These are phyloP conservation scores for Misgurnus anguillicaudatus DNA, from an alignment of 2,113 vertebrate species.

Conservation along the genomic window DNA sequence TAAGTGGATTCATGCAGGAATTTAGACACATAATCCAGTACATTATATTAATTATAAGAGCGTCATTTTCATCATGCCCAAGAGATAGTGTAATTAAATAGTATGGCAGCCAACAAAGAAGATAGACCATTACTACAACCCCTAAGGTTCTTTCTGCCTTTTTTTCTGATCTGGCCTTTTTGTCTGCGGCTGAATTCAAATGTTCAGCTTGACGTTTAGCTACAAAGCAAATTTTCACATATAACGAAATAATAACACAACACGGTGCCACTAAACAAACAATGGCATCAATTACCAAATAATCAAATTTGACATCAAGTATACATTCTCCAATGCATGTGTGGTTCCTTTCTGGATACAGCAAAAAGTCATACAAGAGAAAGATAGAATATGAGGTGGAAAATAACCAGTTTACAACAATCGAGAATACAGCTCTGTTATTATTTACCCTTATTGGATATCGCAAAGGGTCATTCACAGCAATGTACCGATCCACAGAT, in stretches of 20 bases:
- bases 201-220: slow-evolving; percentile 31
- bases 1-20: slow-evolving; percentile 44
- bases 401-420: slow-evolving; percentile 61
- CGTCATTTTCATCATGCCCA: background rate
- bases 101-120: slow-evolving; percentile 34
- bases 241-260: slow-evolving; percentile 31
- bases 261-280: slow-evolving; percentile 29
- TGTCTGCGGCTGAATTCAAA: background rate
- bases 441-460: slow-evolving; percentile 57
- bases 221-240: slow-evolving; percentile 37
- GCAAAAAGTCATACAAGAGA: background rate
- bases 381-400: slow-evolving; percentile 52
- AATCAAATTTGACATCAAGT: background rate
- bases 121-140: slow-evolving; percentile 34
- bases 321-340: slow-evolving; percentile 40
- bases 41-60: background rate
- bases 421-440: slow-evolving; percentile 39
- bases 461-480: slow-evolving; percentile 63
- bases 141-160: slow-evolving; percentile 45
- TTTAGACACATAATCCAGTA: slow-evolving; percentile 35
- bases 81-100: slow-evolving; percentile 16
- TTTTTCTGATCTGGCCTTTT: slow-evolving; percentile 14
- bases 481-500: slow-evolving; percentile 62
- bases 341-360: background rate
- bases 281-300: slow-evolving; percentile 11